Evolutionary conservation across 2,888 invertebrate species (phyloP).

Genomic region (Agrochola lota): DNA sequence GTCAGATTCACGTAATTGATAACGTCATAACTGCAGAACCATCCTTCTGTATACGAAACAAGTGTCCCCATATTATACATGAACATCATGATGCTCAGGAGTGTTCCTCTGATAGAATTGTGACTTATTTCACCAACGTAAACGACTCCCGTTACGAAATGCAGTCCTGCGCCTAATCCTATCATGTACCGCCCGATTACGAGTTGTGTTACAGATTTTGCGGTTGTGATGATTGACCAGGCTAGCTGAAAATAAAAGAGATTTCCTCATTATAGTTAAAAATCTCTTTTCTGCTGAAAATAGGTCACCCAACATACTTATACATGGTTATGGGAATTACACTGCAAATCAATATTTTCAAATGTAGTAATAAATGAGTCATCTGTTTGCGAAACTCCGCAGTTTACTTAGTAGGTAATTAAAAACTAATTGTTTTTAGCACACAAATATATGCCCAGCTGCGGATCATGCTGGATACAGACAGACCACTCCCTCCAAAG

Average conservation of each 20-base stretch:
- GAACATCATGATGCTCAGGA: constrained; percentile 51
- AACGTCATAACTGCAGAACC: constrained; percentile 71
- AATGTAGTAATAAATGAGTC: neutral
- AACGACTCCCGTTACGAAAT: constrained; percentile 85
- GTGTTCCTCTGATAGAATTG: constrained; percentile 63
- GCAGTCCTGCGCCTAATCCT: constrained; percentile 83
- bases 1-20: constrained; percentile 70
- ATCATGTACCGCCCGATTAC: constrained; percentile 85
- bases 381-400: too few relatives aligned
- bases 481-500: neutral
- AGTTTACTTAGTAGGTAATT: too few relatives aligned
- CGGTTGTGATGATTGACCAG: constrained; percentile 72
- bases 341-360: neutral
- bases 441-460: neutral
- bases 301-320: neutral
- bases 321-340: too few relatives aligned
- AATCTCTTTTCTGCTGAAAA: neutral
- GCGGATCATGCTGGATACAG: neutral
- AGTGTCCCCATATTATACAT: constrained; percentile 68
- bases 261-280: neutral
- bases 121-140: constrained; percentile 88
- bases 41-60: constrained; percentile 70
- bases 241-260: constrained; percentile 67
- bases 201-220: constrained; percentile 70
- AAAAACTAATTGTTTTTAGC: neutral